A percentile compares a stretch with the other conserved stretches of the same genome.
Conservation (phyloP, 2,113 vertebrate genomes). For the Dipodomys merriami region DNA sequence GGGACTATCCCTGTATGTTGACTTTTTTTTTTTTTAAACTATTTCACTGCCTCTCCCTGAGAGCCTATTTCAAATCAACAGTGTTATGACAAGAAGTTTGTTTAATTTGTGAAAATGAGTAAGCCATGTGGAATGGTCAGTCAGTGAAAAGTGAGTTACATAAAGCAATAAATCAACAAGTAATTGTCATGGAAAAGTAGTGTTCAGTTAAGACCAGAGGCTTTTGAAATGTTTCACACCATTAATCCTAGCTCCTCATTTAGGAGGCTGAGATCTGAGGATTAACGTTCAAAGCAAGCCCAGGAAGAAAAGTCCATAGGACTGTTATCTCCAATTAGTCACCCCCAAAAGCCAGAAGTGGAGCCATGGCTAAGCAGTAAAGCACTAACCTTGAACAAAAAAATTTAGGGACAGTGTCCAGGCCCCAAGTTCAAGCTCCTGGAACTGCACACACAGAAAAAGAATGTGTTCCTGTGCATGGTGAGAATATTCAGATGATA, state of each 20-base stretch:
- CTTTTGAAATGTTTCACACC: slow-evolving; percentile 2
- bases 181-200: neutral
- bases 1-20: neutral
- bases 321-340: too few species aligned
- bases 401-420: too few species aligned
- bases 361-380: too few species aligned
- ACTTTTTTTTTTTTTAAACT: neutral
- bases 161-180: neutral
- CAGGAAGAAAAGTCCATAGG: too few species aligned
- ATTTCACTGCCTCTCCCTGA: neutral
- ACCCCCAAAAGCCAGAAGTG: too few species aligned
- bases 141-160: neutral
- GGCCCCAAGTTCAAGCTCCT: too few species aligned
- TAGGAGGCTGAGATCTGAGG: too few species aligned
- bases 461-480: neutral
- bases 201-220: neutral
- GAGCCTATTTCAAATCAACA: neutral
- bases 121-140: neutral
- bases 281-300: too few species aligned
- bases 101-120: slow-evolving; percentile 32
- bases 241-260: too few species aligned
- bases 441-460: too few species aligned
- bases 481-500: slow-evolving; percentile 8
- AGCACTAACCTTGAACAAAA: too few species aligned
- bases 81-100: neutral